These are phyloP conservation scores for Porites lobata DNA, from an alignment of 92 coral and sea anemone genomes.

Conservation along the genomic window DNA sequence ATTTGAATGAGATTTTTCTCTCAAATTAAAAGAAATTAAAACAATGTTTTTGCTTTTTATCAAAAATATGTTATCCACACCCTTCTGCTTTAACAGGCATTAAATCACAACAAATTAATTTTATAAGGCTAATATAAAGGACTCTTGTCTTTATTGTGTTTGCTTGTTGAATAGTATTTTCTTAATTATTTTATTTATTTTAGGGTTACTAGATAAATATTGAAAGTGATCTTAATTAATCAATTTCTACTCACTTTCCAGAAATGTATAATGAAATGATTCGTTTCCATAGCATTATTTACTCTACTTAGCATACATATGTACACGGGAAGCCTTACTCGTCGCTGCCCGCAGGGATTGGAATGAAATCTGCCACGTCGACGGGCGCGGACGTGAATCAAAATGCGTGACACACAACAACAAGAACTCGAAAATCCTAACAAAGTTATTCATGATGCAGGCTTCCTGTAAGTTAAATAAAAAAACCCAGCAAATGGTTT, in stretches of 20 bases:
- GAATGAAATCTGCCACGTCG: constrained; percentile 29
- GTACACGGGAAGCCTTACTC: neutral
- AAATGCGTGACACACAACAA: neutral
- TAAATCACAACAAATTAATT: no score
- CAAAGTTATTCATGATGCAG: neutral
- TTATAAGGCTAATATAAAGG: no score
- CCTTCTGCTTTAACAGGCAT: no score
- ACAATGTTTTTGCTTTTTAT: no score
- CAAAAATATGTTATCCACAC: no score
- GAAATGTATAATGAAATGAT: neutral
- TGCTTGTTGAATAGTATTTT: neutral
- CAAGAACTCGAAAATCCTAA: no score
- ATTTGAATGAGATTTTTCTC: no score
- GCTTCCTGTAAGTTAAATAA: neutral
- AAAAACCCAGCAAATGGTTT: neutral
- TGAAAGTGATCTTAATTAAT: neutral
- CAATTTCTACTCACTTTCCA: neutral
- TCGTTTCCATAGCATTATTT: neutral
- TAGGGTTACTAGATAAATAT: neutral
- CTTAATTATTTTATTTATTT: neutral
- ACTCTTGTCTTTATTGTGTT: neutral
- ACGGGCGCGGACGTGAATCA: neutral
- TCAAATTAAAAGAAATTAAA: no score
- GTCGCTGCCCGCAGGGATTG: neutral
- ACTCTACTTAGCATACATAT: neutral